Conservation (phyloP, 2,888 invertebrate species). For the Eugnorisma glareosa region DNA sequence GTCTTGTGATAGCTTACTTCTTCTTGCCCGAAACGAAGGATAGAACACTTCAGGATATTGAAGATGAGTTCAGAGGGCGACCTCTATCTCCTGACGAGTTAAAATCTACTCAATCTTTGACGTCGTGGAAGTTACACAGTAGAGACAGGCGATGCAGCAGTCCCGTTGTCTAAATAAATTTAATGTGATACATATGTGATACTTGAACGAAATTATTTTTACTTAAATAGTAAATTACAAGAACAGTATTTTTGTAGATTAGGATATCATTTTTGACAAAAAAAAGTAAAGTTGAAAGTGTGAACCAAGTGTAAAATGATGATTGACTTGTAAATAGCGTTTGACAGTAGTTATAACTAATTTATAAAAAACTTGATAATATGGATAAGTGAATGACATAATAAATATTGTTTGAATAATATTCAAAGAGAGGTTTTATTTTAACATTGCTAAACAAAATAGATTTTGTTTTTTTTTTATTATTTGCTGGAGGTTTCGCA, state of each 20-base stretch:
- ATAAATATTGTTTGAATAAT: conserved; percentile 35
- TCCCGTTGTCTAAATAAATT: conserved; percentile 66
- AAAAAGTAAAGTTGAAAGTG: not conserved
- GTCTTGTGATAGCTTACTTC: conserved; percentile 75
- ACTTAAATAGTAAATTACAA: conserved; percentile 8
- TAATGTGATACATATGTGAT: conserved; percentile 31
- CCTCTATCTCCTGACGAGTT: conserved; percentile 74
- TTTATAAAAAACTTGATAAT: conserved; percentile 48
- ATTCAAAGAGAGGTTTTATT: conserved; percentile 29
- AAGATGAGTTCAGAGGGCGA: conserved; percentile 80
- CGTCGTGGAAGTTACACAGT: conserved; percentile 71
- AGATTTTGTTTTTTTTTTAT: not conserved
- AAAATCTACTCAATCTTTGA: conserved; percentile 75
- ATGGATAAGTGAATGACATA: conserved; percentile 30
- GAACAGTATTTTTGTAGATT: conserved; percentile 42
- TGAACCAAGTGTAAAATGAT: conserved; percentile 16
- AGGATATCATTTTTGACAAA: conserved; percentile 7
- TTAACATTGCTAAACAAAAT: not conserved
- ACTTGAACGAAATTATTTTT: conserved; percentile 16
- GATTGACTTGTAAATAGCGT: conserved; percentile 46
- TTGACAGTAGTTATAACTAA: conserved; percentile 48
- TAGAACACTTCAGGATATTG: conserved; percentile 82
- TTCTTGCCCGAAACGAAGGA: conserved; percentile 83
- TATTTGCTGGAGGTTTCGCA: not conserved
- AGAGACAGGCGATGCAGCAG: conserved; percentile 75